These are phyloP conservation scores for Procapra przewalskii DNA, from an alignment of 2,113 vertebrate genomes.

Conservation along the genomic window DNA sequence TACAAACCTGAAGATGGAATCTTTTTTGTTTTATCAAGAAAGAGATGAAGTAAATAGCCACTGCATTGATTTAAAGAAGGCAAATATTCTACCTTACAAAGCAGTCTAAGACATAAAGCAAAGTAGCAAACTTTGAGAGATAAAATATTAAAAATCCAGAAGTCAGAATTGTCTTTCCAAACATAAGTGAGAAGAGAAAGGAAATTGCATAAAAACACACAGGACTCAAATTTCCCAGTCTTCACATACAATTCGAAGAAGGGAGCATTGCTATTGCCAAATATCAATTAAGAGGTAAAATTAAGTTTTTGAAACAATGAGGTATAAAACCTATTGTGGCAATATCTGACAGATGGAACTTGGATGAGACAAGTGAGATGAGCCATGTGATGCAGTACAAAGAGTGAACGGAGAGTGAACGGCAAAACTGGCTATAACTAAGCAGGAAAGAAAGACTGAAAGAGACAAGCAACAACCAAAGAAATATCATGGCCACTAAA, in stretches of 20 bases:
- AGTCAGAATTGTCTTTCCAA: not conserved
- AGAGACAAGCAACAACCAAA: not conserved
- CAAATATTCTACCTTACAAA: not conserved
- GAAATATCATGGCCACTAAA: not conserved
- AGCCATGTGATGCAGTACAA: not conserved
- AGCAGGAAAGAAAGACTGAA: not conserved
- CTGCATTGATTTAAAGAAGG: not conserved
- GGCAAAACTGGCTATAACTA: not conserved
- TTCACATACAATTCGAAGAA: not conserved
- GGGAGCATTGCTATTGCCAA: not conserved
- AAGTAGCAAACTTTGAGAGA: not conserved
- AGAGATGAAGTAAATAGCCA: not conserved
- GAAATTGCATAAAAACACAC: not conserved
- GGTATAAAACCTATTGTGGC: not conserved
- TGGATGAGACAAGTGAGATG: not conserved
- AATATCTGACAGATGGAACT: not conserved
- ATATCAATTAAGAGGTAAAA: not conserved
- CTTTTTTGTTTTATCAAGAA: conserved; percentile 5
- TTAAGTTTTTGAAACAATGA: not conserved
- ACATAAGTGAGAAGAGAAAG: not conserved
- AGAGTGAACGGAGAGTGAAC: not conserved
- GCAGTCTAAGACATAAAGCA: not conserved
- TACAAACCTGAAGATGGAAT: not conserved
- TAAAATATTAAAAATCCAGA: not conserved
- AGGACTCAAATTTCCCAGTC: not conserved